These are phyloP conservation scores for Apantesis nais DNA, from an alignment of 2,888 invertebrate species.

Conservation along the genomic window DNA sequence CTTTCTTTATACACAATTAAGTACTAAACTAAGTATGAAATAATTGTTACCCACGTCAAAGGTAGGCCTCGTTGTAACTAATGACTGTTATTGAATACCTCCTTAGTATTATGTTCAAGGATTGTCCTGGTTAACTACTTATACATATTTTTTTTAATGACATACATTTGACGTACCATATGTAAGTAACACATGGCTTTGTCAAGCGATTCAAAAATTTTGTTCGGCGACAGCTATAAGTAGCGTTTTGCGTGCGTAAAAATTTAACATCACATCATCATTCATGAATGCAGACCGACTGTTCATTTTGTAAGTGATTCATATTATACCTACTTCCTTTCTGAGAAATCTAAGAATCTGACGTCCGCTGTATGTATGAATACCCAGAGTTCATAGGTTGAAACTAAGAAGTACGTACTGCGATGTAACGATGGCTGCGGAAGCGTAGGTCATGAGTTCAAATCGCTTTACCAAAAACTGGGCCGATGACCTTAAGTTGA, in stretches of 20 bases:
- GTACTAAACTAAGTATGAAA: neutral
- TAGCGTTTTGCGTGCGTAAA: constrained; percentile 16
- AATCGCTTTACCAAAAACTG: constrained; percentile 55
- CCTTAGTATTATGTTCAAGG: neutral
- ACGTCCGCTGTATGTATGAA: constrained; percentile 36
- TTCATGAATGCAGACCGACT: constrained; percentile 42
- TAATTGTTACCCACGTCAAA: neutral
- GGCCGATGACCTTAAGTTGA: constrained; percentile 60
- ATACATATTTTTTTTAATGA: constrained; percentile 12
- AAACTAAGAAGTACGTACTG: constrained; percentile 35
- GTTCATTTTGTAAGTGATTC: constrained; percentile 45
- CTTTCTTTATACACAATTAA: constrained; percentile 13
- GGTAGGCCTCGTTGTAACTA: neutral
- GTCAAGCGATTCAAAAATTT: constrained; percentile 7
- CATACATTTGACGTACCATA: neutral
- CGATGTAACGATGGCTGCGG: constrained; percentile 52
- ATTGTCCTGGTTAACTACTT: neutral
- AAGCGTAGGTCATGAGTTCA: constrained; percentile 66
- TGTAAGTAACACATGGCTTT: neutral
- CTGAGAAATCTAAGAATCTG: constrained; percentile 45
- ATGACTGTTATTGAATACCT: neutral
- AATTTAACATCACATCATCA: constrained; percentile 40
- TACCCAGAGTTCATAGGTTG: constrained; percentile 51
- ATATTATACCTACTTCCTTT: constrained; percentile 51
- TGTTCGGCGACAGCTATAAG: constrained; percentile 21